Base-by-base conservation (phyloP, 2,113 vertebrate species). In the Pica pica region DNA sequence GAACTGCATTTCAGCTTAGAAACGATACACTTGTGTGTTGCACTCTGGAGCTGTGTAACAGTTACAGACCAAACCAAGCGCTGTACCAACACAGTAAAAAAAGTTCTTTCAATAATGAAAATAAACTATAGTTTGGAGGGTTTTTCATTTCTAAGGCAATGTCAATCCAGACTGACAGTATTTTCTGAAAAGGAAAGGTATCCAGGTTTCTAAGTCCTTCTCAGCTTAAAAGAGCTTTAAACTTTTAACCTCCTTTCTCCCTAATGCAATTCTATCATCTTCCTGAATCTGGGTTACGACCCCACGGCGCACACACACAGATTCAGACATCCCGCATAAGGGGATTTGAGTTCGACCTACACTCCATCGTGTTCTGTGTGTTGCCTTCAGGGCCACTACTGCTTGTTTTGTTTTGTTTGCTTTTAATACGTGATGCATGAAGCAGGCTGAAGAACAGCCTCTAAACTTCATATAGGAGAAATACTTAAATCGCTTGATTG, bases 101-200 rank as follows among this genome's bases (percentile, higher is more conserved):
- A 65, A 41, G 14, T 28, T 9, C 7, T 77, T 83, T 41, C 9
- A 11, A 20, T 31, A 85, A 47, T 30, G 10, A 79, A 87, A 64
- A 31, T 18, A 42, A 74, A 52, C 23, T 28, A 13, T 9, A 5
- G 14, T 35, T 44, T 28, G 39, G 22, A 6, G 39, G 39, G 39
- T 41, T 52, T 71, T 41, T 1, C 2, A 41, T 70, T 95, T 83
- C 59, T 70, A 53, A 65, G 46, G 14, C 16, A 76, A 61, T 8
- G 7, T 30, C 35, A 77, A 14, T 57, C 70, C 28, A 86, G 59
- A 77, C 14, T 46, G 42, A 68, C 9, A 49, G 8, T 53, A 60
- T 73, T 92, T 79, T 86, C 31, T 86, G 55, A 80, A 86, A 93
- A 68, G 27, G 24, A 59, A 71, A 42, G 15, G 11, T n/a, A 84